These are phyloP conservation scores for Azemiops feae DNA, from an alignment of 2,113 vertebrate species.

Conservation along the genomic window DNA sequence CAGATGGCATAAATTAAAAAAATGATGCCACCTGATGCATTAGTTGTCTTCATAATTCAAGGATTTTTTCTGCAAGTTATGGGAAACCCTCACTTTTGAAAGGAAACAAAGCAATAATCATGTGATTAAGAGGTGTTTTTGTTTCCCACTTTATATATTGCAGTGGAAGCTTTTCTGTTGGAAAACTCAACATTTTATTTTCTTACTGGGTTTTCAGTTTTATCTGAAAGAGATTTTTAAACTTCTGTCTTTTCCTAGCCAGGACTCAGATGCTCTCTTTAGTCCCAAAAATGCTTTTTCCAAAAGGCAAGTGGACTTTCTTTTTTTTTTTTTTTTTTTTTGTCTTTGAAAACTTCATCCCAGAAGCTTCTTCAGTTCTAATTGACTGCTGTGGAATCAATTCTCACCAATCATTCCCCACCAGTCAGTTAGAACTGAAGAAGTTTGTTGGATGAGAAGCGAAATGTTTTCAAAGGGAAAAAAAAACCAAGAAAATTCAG, in stretches of 20 bases:
- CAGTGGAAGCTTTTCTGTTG: neutral
- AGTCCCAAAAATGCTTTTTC: neutral
- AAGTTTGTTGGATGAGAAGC: neutral
- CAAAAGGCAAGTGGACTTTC: neutral
- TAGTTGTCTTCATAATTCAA: slow-evolving; percentile 42
- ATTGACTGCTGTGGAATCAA: neutral
- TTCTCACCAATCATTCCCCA: neutral
- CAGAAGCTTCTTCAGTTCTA: neutral
- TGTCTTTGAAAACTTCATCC: neutral
- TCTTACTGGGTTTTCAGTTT: neutral
- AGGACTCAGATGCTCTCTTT: neutral
- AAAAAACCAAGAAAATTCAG: neutral
- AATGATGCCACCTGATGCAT: slow-evolving; percentile 12
- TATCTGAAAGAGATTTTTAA: neutral
- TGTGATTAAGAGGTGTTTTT: neutral
- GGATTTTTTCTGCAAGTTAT: slow-evolving; percentile 44
- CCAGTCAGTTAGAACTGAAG: neutral
- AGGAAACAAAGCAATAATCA: neutral
- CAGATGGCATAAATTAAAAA: neutral
- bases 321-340: too few relatives aligned
- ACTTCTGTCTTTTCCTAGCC: neutral
- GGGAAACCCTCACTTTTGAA: slow-evolving; percentile 46
- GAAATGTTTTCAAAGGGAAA: neutral
- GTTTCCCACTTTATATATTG: neutral
- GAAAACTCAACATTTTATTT: neutral